phyloP scores from a whole-genome alignment of 1,140 invertebrate genomes.

The Musca vetustissima region DNA sequence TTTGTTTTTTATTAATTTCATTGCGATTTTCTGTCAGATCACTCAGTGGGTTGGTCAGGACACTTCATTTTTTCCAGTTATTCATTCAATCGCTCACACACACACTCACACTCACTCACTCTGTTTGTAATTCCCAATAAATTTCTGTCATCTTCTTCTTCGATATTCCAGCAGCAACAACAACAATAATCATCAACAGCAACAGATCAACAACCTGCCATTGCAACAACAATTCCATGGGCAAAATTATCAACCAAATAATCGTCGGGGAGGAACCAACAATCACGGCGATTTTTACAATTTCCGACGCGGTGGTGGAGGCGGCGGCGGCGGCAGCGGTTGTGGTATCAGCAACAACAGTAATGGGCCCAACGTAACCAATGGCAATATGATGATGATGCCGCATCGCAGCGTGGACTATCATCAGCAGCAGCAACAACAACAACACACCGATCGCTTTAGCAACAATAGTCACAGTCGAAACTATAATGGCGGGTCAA shows the following conservation, averaged over 20 bases:
- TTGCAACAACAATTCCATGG: constrained; percentile 27
- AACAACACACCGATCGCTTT: not conserved
- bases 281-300: constrained; percentile 30
- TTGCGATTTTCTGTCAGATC: no score
- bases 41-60: no score
- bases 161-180: constrained; percentile 13
- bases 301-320: constrained; percentile 20
- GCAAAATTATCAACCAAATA: constrained; percentile 34
- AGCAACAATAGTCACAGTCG: constrained; percentile 34
- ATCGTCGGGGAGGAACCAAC: constrained; percentile 22
- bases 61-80: no score
- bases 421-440: constrained; percentile 19
- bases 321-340: no score
- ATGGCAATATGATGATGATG: constrained; percentile 32
- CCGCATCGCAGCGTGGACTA: constrained; percentile 24
- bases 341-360: constrained; percentile 18
- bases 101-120: no score
- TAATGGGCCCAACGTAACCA: constrained; percentile 26
- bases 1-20: no score
- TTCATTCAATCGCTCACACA: no score
- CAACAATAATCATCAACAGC: constrained; percentile 30
- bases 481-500: constrained; percentile 24
- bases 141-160: not conserved
- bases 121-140: no score
- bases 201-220: constrained; percentile 28